phyloP scores from a whole-genome alignment of 2,797 vertebrate species.

The Sciurus vulgaris region DNA sequence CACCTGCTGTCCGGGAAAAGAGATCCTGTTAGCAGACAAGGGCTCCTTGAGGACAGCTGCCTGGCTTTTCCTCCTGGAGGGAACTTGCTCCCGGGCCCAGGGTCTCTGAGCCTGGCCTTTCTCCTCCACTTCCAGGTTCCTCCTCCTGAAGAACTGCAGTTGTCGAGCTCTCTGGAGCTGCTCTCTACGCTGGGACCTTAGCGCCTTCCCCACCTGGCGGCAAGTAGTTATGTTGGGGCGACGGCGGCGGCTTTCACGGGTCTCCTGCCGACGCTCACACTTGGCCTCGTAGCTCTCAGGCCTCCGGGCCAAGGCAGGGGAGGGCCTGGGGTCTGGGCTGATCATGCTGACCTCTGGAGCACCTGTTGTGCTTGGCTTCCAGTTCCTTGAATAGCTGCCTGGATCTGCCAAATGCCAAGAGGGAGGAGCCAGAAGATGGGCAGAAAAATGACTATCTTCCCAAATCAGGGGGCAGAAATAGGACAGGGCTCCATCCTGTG shows the following conservation, averaged over 20 bases:
- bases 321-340: slow-evolving; percentile 58
- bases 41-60: rapidly evolving
- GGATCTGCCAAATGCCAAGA: slow-evolving; percentile 73
- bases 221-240: slow-evolving; percentile 81
- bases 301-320: not conserved
- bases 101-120: not conserved
- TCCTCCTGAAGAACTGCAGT: slow-evolving; percentile 86
- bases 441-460: slow-evolving; percentile 53
- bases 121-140: slow-evolving; percentile 82
- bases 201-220: slow-evolving; percentile 59
- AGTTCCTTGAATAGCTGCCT: slow-evolving; percentile 73
- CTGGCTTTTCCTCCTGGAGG: not conserved
- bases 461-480: slow-evolving; percentile 49
- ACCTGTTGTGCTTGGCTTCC: slow-evolving; percentile 73
- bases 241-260: slow-evolving; percentile 78
- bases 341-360: slow-evolving; percentile 79
- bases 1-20: slow-evolving; percentile 81
- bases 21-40: not conserved
- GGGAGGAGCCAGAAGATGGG: slow-evolving; percentile 76
- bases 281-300: slow-evolving; percentile 88
- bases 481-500: not conserved
- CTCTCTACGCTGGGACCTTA: slow-evolving; percentile 48
- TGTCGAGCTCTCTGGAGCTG: slow-evolving; percentile 80
- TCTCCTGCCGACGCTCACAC: slow-evolving; percentile 87
- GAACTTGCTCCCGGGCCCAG: not conserved